These are phyloP conservation scores for Sarotherodon lohbergeri DNA, from an alignment of 2,113 vertebrate genomes.

Conservation along the genomic window DNA sequence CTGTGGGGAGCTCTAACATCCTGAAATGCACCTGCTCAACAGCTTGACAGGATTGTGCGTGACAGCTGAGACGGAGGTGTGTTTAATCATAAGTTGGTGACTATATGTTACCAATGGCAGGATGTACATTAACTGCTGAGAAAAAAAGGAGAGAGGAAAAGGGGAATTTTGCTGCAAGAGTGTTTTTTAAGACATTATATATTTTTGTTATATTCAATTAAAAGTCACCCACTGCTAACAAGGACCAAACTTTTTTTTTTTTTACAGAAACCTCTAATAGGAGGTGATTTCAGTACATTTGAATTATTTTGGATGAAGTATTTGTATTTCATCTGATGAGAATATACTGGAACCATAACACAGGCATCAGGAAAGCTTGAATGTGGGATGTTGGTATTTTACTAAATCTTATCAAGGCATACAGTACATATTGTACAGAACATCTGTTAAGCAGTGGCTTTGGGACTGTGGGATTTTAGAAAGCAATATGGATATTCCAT, in stretches of 20 bases:
- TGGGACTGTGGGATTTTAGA: not conserved
- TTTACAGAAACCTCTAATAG: not conserved
- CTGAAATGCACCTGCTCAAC: not conserved
- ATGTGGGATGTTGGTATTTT: not conserved
- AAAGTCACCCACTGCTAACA: not conserved
- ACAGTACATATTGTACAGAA: not conserved
- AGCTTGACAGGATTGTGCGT: not conserved
- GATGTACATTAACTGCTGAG: not conserved
- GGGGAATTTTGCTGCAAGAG: not conserved
- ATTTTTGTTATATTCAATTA: not conserved
- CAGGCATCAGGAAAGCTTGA: not conserved
- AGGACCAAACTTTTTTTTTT: not conserved
- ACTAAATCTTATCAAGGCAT: not conserved
- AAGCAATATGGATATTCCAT: not conserved
- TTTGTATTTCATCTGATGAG: not conserved
- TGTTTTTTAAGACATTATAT: not conserved
- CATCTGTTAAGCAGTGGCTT: not conserved
- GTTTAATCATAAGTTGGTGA: not conserved
- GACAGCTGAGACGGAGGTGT: not conserved
- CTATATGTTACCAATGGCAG: not conserved
- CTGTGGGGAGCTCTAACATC: not conserved
- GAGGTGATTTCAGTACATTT: not conserved
- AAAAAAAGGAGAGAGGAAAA: not conserved
- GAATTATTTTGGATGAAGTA: not conserved
- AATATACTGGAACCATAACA: not conserved